Base-by-base conservation (phyloP, 2,113 vertebrate species). In the Malurus cyaneus region DNA sequence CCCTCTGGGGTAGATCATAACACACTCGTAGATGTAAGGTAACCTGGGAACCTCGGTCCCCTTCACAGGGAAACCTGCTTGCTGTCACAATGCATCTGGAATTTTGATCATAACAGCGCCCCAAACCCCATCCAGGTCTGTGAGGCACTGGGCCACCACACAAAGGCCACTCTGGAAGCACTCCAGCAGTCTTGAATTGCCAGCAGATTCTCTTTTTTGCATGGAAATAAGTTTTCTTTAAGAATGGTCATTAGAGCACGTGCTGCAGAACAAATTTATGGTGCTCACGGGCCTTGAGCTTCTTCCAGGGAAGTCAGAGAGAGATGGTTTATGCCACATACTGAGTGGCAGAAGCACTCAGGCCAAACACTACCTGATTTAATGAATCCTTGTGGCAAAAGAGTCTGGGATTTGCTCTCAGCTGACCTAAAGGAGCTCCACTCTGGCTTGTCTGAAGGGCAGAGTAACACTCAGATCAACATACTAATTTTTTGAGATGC, bases 1-100 rank as follows among this genome's bases (percentile, higher is more conserved):
- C 8, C 12, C 32, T 69, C 18, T 53, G 21, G 50, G 62, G 23
- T 16, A 28, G 23, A 9, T 16, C 32, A 53, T 46, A 39, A 23
- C 34, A 53, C 23, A 23, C 11, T 32, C 36, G 0, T 12, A 56
- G 13, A 25, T 10, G 41, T 10, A 64, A 81, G 69, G 18, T 39
- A 76, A 76, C 54, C 23, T 25, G 11, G 17, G 67, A 78, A 47
- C 17, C 11, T 64, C 0, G 0, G 4, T 11, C 60, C 8, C 7
- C 60, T 78, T 72, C 19, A 16, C 2, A 67, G 32, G 29, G 31
- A 79, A 64, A 42, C 19, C 46, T 81, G 17, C 36, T 79, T 76
- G n/a, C 8, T 73, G 31, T 41, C 34, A 72, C 32, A 73, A 57
- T 50, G 31, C 32, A 28, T n/a, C 34, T 56, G 34, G 36, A 59